Evolutionary conservation across 2,888 invertebrate species (phyloP), one percentile per base, ranked within the genome.

Genomic region (Sarcophaga caerulescens): DNA sequence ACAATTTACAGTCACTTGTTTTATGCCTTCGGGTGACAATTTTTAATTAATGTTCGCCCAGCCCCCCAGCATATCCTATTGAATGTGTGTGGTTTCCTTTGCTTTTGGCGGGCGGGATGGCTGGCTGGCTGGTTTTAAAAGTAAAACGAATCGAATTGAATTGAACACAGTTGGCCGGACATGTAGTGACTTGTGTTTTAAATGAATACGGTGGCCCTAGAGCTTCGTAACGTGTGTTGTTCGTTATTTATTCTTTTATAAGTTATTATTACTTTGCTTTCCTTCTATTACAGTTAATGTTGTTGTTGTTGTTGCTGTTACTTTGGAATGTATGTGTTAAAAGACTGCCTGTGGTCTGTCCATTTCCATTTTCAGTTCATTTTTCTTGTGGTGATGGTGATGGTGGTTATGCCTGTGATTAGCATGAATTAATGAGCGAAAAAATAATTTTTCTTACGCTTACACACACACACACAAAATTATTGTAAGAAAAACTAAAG

Each of bases 391-490:
- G 76, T 66, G 60, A 0, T 35, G 35, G 35, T 74, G 35, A 81
- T 63, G 60, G 5, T 81, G 17, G 59, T 17, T 73, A 14, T 75
- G 81, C n/a, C 69, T 63, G 75, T 65, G 78, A 75, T 79, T 82
- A 70, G 74, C 65, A 74, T 79, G 52, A 85, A 75, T 81, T 85
- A 85, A 85, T 81, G 85, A 85, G 75, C 74, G 66, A 70, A 69
- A 60, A 75, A 85, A 79, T 79, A 74, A 79, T 85, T 85, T 85
- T 81, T 79, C 81, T 57, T 81, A 70, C 8, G 17, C 52, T 14
- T 1, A 47, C 35, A 8, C 35, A 35, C 8, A 35, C 35, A 35
- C 1, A 35, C 74, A 74, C 74, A 74, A 81, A 81, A 78, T 73
- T 77, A 52, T 71, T 80, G 63, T 52, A 68, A 62, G 57, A 71